Conservation (phyloP, 2,113 vertebrate genomes). For the Labrus mixtus region DNA sequence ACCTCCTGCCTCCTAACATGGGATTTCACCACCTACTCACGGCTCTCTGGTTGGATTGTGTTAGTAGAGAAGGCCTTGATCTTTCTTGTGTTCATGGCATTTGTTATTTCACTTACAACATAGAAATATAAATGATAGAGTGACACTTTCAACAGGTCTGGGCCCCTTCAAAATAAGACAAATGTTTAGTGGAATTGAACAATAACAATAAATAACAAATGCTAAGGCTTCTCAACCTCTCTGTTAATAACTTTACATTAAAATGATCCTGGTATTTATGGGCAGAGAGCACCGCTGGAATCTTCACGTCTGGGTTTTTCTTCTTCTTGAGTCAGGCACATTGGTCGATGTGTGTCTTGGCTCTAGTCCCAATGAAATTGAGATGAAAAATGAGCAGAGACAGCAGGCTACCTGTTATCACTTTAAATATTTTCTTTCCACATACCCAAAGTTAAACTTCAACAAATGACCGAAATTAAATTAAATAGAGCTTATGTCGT, state of each 20-base stretch:
- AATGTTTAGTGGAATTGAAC: conserved; percentile 2
- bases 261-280: not conserved
- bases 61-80: conserved; percentile 44
- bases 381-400: conserved; percentile 79
- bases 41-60: conserved; percentile 18
- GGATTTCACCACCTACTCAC: conserved; percentile 63
- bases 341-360: conserved; percentile 73
- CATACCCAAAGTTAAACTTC: conserved; percentile 79
- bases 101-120: not conserved
- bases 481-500: conserved; percentile 75
- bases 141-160: conserved; percentile 11
- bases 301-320: conserved; percentile 37
- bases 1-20: conserved; percentile 51
- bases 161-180: conserved; percentile 6
- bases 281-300: conserved; percentile 23
- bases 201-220: not conserved
- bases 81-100: not conserved
- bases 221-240: conserved; percentile 11
- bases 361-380: conserved; percentile 62
- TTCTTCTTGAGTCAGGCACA: conserved; percentile 55
- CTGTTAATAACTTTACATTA: conserved; percentile 28
- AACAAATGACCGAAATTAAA: conserved; percentile 84
- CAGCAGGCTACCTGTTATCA: conserved; percentile 84
- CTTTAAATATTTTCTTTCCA: conserved; percentile 86
- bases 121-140: not conserved